phyloP scores from a whole-genome alignment of 1,140 invertebrate species.

The Neuroterus valhalla region DNA sequence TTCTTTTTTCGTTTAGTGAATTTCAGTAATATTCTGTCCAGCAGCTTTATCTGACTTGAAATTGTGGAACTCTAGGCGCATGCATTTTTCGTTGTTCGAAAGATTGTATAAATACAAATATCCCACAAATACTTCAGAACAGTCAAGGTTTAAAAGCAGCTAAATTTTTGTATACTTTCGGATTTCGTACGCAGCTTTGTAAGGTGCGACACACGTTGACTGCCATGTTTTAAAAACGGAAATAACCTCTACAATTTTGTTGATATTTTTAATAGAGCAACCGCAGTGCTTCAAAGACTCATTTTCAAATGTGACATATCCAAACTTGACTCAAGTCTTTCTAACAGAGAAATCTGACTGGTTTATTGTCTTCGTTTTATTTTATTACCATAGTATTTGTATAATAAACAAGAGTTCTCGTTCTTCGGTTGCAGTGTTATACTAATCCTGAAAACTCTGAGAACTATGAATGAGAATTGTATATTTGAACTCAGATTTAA shows the following conservation, averaged over 20 bases:
- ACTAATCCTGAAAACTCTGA: background rate
- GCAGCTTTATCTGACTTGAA: slow-evolving; percentile 1
- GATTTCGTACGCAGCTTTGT: slow-evolving; percentile 9
- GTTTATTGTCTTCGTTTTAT: too few relatives aligned
- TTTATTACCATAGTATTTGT: slow-evolving; percentile 24
- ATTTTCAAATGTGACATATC: slow-evolving; percentile 19
- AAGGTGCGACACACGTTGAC: background rate
- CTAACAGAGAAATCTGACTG: slow-evolving; percentile 38
- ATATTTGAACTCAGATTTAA: background rate
- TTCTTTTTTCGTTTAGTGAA: background rate
- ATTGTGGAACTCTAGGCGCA: background rate
- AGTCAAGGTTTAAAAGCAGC: background rate
- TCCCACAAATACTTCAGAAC: background rate
- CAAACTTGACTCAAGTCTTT: slow-evolving; percentile 42
- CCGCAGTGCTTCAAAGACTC: background rate
- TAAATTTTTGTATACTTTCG: slow-evolving; percentile 5
- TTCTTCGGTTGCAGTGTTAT: background rate
- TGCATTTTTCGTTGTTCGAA: background rate
- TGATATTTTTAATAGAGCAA: background rate
- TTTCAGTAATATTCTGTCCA: slow-evolving; percentile 9
- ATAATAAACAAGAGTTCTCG: background rate
- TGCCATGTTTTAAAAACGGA: slow-evolving; percentile 10
- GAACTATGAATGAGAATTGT: background rate
- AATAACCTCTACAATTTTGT: background rate
- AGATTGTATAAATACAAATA: slow-evolving; percentile 5